These are phyloP conservation scores for Malachius bipustulatus DNA, from an alignment of 2,888 invertebrate genomes.

Conservation along the genomic window DNA sequence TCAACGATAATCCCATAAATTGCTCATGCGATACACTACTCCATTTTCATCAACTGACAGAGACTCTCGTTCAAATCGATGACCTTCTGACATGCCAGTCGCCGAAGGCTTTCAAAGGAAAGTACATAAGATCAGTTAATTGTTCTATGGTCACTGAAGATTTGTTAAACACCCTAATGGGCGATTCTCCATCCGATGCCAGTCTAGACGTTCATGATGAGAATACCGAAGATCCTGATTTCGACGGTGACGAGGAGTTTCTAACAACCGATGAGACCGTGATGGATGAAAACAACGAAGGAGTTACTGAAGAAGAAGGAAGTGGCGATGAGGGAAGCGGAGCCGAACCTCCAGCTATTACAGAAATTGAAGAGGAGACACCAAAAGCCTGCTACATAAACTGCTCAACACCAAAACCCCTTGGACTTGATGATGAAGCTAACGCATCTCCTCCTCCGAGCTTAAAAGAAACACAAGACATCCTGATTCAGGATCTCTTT, in stretches of 20 bases:
- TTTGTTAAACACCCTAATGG: slow-evolving; percentile 18
- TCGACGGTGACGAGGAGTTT: slow-evolving; percentile 3
- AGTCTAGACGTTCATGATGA: slow-evolving; percentile 13
- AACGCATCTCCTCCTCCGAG: slow-evolving; percentile 24
- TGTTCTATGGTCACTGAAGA: slow-evolving; percentile 20
- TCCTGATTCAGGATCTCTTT: slow-evolving; percentile 27
- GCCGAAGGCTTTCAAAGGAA: slow-evolving; percentile 26
- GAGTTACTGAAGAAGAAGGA: slow-evolving; percentile 22
- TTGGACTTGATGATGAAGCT: slow-evolving; percentile 23
- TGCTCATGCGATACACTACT: slow-evolving; percentile 59
- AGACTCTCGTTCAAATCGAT: slow-evolving; percentile 25
- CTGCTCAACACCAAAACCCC: slow-evolving; percentile 26
- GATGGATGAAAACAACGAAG: slow-evolving; percentile 8
- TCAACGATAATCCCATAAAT: slow-evolving; percentile 55
- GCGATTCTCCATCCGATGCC: slow-evolving; percentile 15
- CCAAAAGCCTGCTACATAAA: slow-evolving; percentile 25
- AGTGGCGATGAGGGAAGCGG: slow-evolving; percentile 25
- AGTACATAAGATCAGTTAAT: slow-evolving; percentile 23
- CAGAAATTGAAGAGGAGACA: slow-evolving; percentile 10
- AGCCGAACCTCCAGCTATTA: slow-evolving; percentile 9
- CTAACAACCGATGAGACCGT: slow-evolving; percentile 7
- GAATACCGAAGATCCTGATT: slow-evolving; percentile 11
- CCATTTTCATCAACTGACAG: slow-evolving; percentile 46
- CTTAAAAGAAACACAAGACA: slow-evolving; percentile 25
- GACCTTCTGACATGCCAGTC: slow-evolving; percentile 28